These are phyloP conservation scores for Scomberomorus guttatus DNA, from an alignment of 2,797 vertebrate species.

Conservation along the genomic window DNA sequence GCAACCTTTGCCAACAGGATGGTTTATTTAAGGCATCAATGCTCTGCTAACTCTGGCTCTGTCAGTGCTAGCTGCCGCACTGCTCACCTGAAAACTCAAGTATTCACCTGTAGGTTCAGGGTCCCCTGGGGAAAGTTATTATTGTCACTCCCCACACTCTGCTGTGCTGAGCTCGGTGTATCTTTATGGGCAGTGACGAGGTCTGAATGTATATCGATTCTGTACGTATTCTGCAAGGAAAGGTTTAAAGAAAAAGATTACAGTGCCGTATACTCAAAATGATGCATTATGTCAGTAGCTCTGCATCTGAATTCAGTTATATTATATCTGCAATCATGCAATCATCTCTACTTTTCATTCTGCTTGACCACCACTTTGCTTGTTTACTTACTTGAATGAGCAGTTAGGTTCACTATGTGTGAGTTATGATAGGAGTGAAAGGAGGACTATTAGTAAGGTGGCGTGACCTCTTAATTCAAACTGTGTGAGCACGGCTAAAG, in stretches of 20 bases:
- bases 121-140: neutral
- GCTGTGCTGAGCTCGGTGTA: neutral
- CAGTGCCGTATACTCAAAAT: neutral
- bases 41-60: neutral
- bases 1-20: neutral
- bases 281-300: neutral
- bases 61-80: neutral
- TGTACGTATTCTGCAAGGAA: neutral
- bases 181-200: neutral
- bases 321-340: neutral
- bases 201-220: neutral
- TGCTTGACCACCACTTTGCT: neutral
- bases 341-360: neutral
- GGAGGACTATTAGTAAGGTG: conserved; percentile 14
- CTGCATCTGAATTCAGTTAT: neutral
- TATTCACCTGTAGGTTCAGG: too few species aligned
- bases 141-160: neutral
- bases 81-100: neutral
- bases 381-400: conserved; percentile 11
- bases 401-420: neutral
- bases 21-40: neutral
- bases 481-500: conserved; percentile 53
- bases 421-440: conserved; percentile 36
- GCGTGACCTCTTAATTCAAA: conserved; percentile 60
- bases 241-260: neutral